Evolutionary conservation across 2,113 vertebrate species (phyloP), one percentile per base, ranked within the genome.

Genomic region (Apeltes quadracus): DNA sequence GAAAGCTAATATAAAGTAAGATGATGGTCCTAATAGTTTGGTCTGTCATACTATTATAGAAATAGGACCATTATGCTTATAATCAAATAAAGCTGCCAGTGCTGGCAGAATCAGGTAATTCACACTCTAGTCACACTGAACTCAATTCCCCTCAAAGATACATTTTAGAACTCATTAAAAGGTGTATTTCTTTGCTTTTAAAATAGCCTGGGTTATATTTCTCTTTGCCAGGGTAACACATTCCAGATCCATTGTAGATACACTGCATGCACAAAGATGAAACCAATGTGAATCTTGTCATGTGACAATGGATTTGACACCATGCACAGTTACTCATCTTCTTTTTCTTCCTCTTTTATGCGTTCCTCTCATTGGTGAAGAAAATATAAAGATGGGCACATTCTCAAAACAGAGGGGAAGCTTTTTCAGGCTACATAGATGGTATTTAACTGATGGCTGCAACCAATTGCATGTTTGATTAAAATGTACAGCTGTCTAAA

Each of bases 401-500:
- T 46, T 58, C 41, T 56, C 39, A 25, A 41, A 22, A 50, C 48
- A n/a, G 48, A 51, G 22, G 20, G 23, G 7, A 44, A 43, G 44
- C 9, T 23, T 50, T 61, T 39, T 69, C 15, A 59, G 38, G 50
- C 43, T 34, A 6, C 6, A 34, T 5, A 54, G 73, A 74, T 6
- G n/a, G n/a, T 54, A 72, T 64, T 64, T 78, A 51, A 34, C 20
- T n/a, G 43, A 58, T 44, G 74, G 32, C 22, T 65, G 25, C 15
- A 57, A 68, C 36, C 55, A 58, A 67, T 11, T 44, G 20, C 44
- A 39, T 34, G 61, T 71, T 53, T 72, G 20, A 55, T 63, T 34
- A 39, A 32, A 53, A 27, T 64, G 27, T 41, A 46, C 22, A 63
- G 61, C 62, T 62, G 56, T 75, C 66, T 65, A 61, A 78, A 76